phyloP scores from a whole-genome alignment of 2,113 vertebrate genomes.

The Bos indicus region DNA sequence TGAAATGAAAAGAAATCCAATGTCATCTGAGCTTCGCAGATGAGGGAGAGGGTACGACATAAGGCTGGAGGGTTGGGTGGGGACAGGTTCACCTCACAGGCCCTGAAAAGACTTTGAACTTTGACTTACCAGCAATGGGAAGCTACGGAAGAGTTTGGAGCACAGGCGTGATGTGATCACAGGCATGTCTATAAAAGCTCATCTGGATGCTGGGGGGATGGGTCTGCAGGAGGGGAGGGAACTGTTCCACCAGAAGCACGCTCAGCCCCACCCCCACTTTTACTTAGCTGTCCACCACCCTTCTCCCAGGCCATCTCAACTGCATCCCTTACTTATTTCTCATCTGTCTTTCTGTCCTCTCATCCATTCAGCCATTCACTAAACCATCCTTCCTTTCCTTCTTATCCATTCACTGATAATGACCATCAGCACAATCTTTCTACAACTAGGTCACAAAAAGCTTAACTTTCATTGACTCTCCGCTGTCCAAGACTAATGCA shows the following conservation, averaged over 20 bases:
- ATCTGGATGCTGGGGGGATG: neutral
- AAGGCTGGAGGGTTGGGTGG: neutral
- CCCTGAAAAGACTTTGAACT: neutral
- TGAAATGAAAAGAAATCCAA: neutral
- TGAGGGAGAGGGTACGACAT: accelerated
- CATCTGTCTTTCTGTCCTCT: neutral
- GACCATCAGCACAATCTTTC: neutral
- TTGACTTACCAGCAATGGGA: neutral
- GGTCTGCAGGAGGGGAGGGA: neutral
- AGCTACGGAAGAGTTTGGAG: neutral
- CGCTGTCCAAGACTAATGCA: neutral
- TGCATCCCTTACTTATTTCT: neutral
- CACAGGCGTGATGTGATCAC: neutral
- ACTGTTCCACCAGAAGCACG: accelerated
- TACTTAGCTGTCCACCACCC: neutral
- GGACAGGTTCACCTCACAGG: neutral
- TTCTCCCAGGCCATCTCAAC: neutral
- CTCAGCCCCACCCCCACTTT: neutral
- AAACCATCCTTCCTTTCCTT: neutral
- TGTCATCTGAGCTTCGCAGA: neutral
- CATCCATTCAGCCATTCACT: too few relatives aligned
- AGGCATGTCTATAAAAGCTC: neutral
- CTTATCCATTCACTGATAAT: neutral
- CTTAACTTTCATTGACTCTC: neutral
- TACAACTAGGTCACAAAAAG: neutral